Conservation (phyloP, 2,113 vertebrate genomes). For the Tringa solitaria region DNA sequence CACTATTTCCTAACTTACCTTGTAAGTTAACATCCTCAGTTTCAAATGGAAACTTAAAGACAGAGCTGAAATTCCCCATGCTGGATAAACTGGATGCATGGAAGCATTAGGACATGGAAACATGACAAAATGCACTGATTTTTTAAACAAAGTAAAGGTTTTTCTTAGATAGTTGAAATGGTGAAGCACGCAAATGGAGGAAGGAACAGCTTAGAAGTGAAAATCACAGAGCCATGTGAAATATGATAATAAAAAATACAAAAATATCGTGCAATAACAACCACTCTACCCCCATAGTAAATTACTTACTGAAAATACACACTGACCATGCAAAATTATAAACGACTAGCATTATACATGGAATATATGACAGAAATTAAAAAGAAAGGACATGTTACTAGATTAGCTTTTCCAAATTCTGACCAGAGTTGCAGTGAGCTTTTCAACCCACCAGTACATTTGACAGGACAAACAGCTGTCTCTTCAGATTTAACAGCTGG, state of each 20-base stretch:
- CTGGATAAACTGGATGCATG: conserved; percentile 77
- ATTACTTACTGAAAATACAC: conserved; percentile 23
- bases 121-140: conserved; percentile 74
- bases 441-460: conserved; percentile 37
- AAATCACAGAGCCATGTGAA: conserved; percentile 39
- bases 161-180: conserved; percentile 59
- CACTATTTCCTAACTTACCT: conserved; percentile 78
- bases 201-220: conserved; percentile 52
- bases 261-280: conserved; percentile 39
- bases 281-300: conserved; percentile 1
- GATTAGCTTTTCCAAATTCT: conserved; percentile 30
- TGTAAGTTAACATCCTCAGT: conserved; percentile 70
- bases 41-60: conserved; percentile 79
- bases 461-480: background rate
- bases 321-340: conserved; percentile 2
- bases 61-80: conserved; percentile 80
- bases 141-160: conserved; percentile 72
- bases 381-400: background rate
- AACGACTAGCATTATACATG: conserved; percentile 10
- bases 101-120: conserved; percentile 76
- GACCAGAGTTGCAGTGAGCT: conserved; percentile 71
- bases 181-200: conserved; percentile 67
- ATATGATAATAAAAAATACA: conserved; percentile 41
- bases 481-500: background rate
- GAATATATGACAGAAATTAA: conserved; percentile 40